Evolutionary conservation across 1,140 invertebrate species (phyloP).

Genomic region (Aphidius ervi): DNA sequence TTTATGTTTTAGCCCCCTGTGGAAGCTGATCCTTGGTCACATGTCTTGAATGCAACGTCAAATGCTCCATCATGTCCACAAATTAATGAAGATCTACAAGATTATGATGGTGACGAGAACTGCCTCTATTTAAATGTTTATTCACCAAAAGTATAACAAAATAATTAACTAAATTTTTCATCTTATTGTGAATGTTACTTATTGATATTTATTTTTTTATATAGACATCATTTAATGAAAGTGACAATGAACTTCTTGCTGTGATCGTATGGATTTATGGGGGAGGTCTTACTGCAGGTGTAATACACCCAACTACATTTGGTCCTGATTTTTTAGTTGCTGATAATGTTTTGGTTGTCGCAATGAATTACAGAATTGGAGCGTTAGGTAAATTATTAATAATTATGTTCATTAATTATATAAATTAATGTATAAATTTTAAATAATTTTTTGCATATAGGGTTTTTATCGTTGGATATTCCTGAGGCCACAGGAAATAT

Average conservation of each 20-base stretch:
- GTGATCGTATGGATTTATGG: conserved; percentile 59
- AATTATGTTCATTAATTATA: neutral
- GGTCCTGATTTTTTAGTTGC: conserved; percentile 41
- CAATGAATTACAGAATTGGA: conserved; percentile 52
- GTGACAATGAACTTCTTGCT: conserved; percentile 20
- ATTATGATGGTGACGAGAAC: conserved; percentile 40
- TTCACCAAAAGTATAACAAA: conserved; percentile 44
- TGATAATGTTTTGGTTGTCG: conserved; percentile 50
- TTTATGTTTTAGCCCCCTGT: conserved; percentile 21
- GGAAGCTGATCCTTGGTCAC: conserved; percentile 24
- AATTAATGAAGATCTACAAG: neutral
- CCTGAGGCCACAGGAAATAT: conserved; percentile 63
- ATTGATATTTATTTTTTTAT: neutral
- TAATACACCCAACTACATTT: conserved; percentile 8
- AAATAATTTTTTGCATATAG: conserved; percentile 20
- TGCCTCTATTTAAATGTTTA: conserved; percentile 67
- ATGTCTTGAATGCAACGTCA: conserved; percentile 15
- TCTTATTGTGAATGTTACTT: too few species aligned
- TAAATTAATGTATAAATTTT: too few species aligned
- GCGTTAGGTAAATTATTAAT: neutral
- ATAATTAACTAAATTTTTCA: too few species aligned
- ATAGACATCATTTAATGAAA: neutral
- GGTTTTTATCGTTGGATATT: conserved; percentile 57
- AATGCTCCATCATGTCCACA: conserved; percentile 28
- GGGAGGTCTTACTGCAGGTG: conserved; percentile 48